Base-by-base conservation (phyloP, 92 coral and sea anemone species). In the Virgularia gustaviana region DNA sequence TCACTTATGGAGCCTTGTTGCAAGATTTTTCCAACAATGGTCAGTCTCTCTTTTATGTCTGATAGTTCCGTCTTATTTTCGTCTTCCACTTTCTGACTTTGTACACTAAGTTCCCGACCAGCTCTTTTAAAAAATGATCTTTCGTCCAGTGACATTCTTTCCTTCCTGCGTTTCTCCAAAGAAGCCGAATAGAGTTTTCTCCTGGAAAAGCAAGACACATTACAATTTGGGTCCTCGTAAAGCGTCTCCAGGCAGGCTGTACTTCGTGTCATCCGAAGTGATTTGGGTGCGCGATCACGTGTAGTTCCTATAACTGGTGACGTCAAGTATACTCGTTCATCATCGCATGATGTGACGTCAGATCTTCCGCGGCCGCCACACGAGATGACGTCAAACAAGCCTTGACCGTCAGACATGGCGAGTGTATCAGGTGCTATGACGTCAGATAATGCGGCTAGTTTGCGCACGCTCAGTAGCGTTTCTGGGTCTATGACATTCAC, bases 391-490 rank as follows among this genome's bases (percentile, higher is more conserved):
- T n/a, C n/a, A n/a, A n/a, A n/a, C n/a, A n/a, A n/a, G n/a, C n/a
- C n/a, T n/a, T n/a, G n/a, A n/a, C n/a, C n/a, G n/a, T n/a, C n/a
- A n/a, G n/a, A n/a, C n/a, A n/a, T n/a, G n/a, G n/a, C n/a, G n/a
- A n/a, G n/a, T n/a, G n/a, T n/a, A n/a, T n/a, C n/a, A n/a, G n/a
- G n/a, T 6, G 61, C 12, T 12, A 68, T 68, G 29, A 44, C 15
- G 18, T 68, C 61, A 4, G 36, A 30, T 15, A 68, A 24, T 51
- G 60, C 6, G 2, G 75, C 75, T 1, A 68, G 45, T 24, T 68
- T 61, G 47, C 35, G 47, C 11, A 35, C 75, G 34, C 51, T 68
- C 75, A 68, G 16, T 1, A 47, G 47, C 8, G 75, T 49, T 24
- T 68, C 30, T 0, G 60, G 60, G 47, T 68, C 75, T 0, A 68